These are phyloP conservation scores for Entelurus aequoreus DNA, from an alignment of 2,113 vertebrate genomes.

Conservation along the genomic window DNA sequence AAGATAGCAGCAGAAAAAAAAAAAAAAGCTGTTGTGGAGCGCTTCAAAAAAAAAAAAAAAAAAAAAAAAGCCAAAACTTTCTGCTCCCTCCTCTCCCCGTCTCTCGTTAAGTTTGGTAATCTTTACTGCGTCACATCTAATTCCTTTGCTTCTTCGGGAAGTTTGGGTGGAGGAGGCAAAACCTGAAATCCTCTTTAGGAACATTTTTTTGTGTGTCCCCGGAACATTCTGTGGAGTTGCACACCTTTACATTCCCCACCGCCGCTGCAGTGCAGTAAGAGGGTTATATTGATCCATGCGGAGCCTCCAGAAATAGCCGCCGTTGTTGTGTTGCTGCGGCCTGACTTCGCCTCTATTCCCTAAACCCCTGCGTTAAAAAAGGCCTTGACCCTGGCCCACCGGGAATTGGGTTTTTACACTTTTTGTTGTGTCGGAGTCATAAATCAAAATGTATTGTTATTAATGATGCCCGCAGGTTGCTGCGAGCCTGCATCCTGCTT, in stretches of 20 bases:
- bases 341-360: constrained; percentile 1
- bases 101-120: too few relatives aligned
- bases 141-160: too few relatives aligned
- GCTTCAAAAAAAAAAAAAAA: too few relatives aligned
- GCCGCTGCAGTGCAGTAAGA: constrained; percentile 44
- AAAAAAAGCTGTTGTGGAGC: too few relatives aligned
- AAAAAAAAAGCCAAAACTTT: too few relatives aligned
- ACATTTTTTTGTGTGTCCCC: constrained; percentile 23
- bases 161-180: too few relatives aligned
- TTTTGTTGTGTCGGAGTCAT: constrained; percentile 36
- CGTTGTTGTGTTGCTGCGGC: constrained; percentile 23
- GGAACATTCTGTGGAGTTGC: constrained; percentile 31
- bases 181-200: constrained; percentile 20
- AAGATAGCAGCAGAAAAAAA: too few relatives aligned
- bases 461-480: constrained; percentile 50
- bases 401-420: constrained; percentile 13
- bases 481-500: not conserved
- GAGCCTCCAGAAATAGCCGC: constrained; percentile 3
- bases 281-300: constrained; percentile 18
- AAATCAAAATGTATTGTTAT: constrained; percentile 65
- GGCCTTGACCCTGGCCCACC: constrained; percentile 51
- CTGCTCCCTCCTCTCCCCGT: too few relatives aligned
- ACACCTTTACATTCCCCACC: constrained; percentile 20
- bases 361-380: constrained; percentile 43
- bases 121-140: too few relatives aligned